Percentiles rank a stretch among this genome's conserved stretches.
These are phyloP conservation scores for Isichthys henryi DNA, from an alignment of 2,113 vertebrate species.

Conservation along the genomic window DNA sequence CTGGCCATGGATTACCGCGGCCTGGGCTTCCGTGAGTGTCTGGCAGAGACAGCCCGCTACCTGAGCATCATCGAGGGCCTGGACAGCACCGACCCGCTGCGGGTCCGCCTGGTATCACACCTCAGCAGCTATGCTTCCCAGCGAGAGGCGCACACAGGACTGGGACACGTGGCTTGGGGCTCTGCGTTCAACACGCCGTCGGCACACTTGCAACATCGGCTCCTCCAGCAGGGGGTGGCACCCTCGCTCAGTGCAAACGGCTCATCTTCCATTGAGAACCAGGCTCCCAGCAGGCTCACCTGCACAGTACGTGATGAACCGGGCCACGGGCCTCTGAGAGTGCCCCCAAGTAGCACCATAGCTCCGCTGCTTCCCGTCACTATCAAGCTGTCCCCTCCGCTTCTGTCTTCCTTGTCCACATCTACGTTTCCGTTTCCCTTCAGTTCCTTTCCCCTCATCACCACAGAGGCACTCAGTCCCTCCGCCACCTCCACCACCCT, in stretches of 20 bases:
- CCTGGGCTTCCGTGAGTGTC: conserved; percentile 90
- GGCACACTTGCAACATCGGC: conserved; percentile 68
- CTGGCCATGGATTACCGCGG: conserved; percentile 97
- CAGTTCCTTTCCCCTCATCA: conserved; percentile 74
- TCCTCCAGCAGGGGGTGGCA: conserved; percentile 63
- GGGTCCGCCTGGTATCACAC: conserved; percentile 89
- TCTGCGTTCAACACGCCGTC: conserved; percentile 79
- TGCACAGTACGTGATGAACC: conserved; percentile 64
- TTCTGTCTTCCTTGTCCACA: conserved; percentile 47
- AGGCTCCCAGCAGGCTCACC: conserved; percentile 64
- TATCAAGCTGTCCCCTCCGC: conserved; percentile 81
- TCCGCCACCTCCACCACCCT: conserved; percentile 62
- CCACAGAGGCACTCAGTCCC: conserved; percentile 57
- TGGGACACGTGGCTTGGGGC: conserved; percentile 87
- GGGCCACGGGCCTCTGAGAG: conserved; percentile 56
- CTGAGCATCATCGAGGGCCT: conserved; percentile 91
- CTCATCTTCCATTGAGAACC: conserved; percentile 53
- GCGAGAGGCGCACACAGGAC: conserved; percentile 76
- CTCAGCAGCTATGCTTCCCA: conserved; percentile 92
- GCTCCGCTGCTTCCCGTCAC: conserved; percentile 68
- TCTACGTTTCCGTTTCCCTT: conserved; percentile 89
- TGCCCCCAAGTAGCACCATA: conserved; percentile 69
- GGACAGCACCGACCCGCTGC: conserved; percentile 82
- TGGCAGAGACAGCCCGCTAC: conserved; percentile 95
- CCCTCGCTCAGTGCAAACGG: conserved; percentile 39